Evolutionary conservation across 1,140 invertebrate species (phyloP), one percentile per base, ranked within the genome.

Genomic region (Lineus longissimus): DNA sequence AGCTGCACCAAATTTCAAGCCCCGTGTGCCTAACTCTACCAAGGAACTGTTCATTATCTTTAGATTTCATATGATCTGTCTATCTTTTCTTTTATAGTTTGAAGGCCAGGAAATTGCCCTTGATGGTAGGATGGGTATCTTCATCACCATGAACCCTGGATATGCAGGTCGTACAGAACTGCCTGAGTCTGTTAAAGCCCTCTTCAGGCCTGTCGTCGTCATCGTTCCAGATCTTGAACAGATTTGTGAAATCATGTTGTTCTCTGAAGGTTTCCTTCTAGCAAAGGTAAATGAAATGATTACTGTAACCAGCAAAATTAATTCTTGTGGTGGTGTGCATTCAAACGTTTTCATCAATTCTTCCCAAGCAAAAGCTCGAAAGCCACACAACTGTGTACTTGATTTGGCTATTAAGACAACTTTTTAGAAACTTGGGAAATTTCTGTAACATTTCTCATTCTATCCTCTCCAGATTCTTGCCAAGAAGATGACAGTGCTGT

Each of bases 71-170:
- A 19, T 56, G 30, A 9, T 54, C n/a, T 23, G 27, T 54, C 66
- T 58, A 61, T 57, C 56, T 65, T 25, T 70, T 55, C 62, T 69
- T 63, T 76, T 77, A 36, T 65, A 93, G 88, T 95, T 95, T 83
- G 92, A 94, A 83, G 89, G 88, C 2, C 86, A 88, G 74, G 89
- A 93, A 70, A 94, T 95, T 55, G 81, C 81, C 7, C 73, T 96
- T 72, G 91, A 95, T 78, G 79, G 83, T 9, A 91, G 93, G 82
- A 89, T 94, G 17, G 93, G 92, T 1, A 89, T 95, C 59, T 96
- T 95, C 74, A 93, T 95, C 43, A 95, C 93, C 9, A 94, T 95
- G 91, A 95, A 95, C 84, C 92, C 92, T 0, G 92, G 91, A 4
- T 94, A 95, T 76, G 91, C 91, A 0, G 91, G 92, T 0, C 86